A percentile compares a stretch with the other conserved stretches of the same genome.
Conservation (phyloP, 2,797 vertebrate genomes). For the Sebastes minor region DNA sequence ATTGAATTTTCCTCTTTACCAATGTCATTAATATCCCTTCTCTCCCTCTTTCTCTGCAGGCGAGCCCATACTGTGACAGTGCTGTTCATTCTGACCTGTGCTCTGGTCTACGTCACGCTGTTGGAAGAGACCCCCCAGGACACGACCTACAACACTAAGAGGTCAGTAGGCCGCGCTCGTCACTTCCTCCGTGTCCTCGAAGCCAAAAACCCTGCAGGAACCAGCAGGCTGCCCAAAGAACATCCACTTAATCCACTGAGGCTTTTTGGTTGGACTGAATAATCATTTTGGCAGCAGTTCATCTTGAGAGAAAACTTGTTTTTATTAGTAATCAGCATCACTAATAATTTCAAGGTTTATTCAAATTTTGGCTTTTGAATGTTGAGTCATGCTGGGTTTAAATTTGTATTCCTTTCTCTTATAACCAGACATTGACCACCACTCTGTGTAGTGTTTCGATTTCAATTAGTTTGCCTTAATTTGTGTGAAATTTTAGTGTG, state of each 20-base stretch:
- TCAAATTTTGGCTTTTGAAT: background rate
- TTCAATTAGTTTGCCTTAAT: background rate
- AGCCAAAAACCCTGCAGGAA: background rate
- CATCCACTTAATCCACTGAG: background rate
- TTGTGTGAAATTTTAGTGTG: background rate
- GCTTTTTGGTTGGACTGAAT: background rate
- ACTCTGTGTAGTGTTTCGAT: background rate
- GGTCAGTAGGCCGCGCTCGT: conserved; percentile 77
- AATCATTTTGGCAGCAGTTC: background rate
- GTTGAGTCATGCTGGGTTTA: background rate
- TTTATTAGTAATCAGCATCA: background rate
- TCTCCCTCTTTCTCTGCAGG: conserved; percentile 78
- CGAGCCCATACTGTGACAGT: conserved; percentile 96
- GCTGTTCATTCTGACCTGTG: conserved; percentile 95
- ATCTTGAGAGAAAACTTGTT: background rate
- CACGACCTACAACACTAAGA: conserved; percentile 96
- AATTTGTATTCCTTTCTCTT: background rate
- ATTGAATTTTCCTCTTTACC: background rate
- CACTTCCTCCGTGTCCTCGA: background rate
- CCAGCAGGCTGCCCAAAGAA: background rate
- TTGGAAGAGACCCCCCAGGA: conserved; percentile 97
- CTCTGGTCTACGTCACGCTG: conserved; percentile 94
- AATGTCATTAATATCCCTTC: background rate
- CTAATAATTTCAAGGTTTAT: background rate
- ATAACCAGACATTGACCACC: background rate